Base-by-base conservation (phyloP, 2,113 vertebrate genomes). In the Gymnocephalus cernua region DNA sequence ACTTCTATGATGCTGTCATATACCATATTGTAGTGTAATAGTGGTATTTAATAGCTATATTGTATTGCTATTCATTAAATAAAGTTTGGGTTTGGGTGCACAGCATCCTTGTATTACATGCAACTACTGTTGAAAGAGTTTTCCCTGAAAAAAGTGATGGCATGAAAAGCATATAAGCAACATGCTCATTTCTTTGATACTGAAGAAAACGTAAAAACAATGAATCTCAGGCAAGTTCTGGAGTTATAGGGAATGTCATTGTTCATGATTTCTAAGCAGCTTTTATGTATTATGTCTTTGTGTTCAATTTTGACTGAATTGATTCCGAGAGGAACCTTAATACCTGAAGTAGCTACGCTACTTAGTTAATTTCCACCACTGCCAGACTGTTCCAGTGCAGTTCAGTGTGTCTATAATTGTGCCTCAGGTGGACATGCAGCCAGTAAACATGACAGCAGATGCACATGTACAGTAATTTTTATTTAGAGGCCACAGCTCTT, bases 401-500 rank as follows among this genome's bases (percentile, higher is more conserved):
- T 58, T 66, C 54, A 15, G 27, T 65, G 4, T 70, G 21, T 61
- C 3, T 61, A 19, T 18, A 13, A 19, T 41, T 11, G 41, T 53
- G 53, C 62, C 38, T 75, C 16, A 29, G 70, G 50, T 27, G 23
- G 23, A 68, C 6, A 19, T 27, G 54, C 44, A 67, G 62, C 45
- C 18, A 75, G 69, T 74, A 83, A 90, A 86, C 79, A 91, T 12
- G 69, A 87, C 86, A 80, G 79, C 66, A 29, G 74, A 82, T 89
- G 80, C 88, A 93, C 91, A 93, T 94, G 96, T 98, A 97, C 96
- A 97, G 93, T 97, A 96, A 95, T 98, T 95, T 93, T 99, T 99
- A 99, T 99, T 98, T 96, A 93, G 96, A 97, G 97, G 97, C 98
- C 96, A 98, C 97, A 99, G 98, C 98, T 96, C 96, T 95, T 96